Conservation (phyloP, 2,888 invertebrate genomes). For the Papilio demoleus region DNA sequence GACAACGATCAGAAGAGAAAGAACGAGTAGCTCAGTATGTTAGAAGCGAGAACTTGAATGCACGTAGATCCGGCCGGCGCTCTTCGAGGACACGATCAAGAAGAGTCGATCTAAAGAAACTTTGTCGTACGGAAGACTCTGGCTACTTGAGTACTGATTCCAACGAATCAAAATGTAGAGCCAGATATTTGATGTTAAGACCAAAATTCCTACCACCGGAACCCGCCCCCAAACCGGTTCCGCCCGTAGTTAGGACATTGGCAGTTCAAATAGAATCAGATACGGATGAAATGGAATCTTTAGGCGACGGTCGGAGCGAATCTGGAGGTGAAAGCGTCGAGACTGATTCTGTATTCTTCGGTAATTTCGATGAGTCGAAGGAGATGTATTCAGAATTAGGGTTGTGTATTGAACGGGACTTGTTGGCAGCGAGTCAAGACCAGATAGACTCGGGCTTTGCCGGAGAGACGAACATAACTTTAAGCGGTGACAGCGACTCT, state of each 20-base stretch:
- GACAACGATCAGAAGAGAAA: slow-evolving; percentile 68
- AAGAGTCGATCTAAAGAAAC: slow-evolving; percentile 70
- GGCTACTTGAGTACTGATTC: slow-evolving; percentile 95
- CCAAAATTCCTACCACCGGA: slow-evolving; percentile 63
- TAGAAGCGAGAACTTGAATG: slow-evolving; percentile 66
- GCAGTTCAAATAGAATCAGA: slow-evolving; percentile 79
- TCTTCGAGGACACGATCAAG: slow-evolving; percentile 72
- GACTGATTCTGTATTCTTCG: slow-evolving; percentile 94
- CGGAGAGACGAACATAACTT: slow-evolving; percentile 76
- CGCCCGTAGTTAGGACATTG: slow-evolving; percentile 57
- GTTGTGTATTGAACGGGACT: slow-evolving; percentile 59
- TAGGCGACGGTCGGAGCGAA: slow-evolving; percentile 91
- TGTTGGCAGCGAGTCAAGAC: slow-evolving; percentile 59
- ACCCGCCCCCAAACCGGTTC: slow-evolving; percentile 52
- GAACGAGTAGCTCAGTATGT: slow-evolving; percentile 66
- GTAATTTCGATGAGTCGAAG: slow-evolving; percentile 84
- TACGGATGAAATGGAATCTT: slow-evolving; percentile 90
- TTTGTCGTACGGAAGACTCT: slow-evolving; percentile 86
- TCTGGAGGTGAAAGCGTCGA: slow-evolving; percentile 94
- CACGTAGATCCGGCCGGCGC: slow-evolving; percentile 70
- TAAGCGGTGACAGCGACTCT: slow-evolving; percentile 79
- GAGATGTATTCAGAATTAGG: slow-evolving; percentile 72
- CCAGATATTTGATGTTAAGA: slow-evolving; percentile 72
- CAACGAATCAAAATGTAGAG: slow-evolving; percentile 83
- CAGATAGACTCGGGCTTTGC: slow-evolving; percentile 78